phyloP scores from a whole-genome alignment of 2,113 vertebrate genomes.

The Planiliza haematocheilus region DNA sequence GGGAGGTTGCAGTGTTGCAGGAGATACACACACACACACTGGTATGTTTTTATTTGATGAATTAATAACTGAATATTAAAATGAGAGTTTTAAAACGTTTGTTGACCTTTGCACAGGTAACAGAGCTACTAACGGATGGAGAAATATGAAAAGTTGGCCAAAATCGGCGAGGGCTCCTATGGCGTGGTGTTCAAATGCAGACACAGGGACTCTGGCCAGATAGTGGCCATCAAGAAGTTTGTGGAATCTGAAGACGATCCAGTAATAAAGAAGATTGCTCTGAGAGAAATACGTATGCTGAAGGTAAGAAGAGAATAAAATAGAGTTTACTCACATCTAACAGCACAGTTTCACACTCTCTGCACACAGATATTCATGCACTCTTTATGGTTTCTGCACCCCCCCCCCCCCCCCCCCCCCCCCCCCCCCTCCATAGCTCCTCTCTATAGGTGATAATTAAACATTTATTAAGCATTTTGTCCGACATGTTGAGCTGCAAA shows the following conservation, averaged over 20 bases:
- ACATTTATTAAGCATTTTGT: background rate
- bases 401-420: too few species aligned
- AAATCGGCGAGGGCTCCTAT: conserved; percentile 91
- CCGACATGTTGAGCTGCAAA: background rate
- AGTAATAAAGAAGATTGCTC: conserved; percentile 89
- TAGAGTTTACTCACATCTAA: conserved; percentile 25
- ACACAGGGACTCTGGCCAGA: conserved; percentile 87
- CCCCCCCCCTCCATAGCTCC: background rate
- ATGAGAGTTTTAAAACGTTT: background rate
- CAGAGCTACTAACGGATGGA: conserved; percentile 80
- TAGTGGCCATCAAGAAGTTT: conserved; percentile 91
- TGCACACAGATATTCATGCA: background rate
- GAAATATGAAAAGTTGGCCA: conserved; percentile 90
- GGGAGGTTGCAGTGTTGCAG: background rate
- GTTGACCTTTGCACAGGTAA: conserved; percentile 20
- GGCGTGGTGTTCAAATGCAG: conserved; percentile 91
- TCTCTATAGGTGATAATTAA: background rate
- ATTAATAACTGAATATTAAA: too few species aligned
- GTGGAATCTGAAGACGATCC: conserved; percentile 91
- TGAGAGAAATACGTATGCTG: conserved; percentile 89
- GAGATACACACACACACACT: too few species aligned
- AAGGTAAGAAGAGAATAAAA: conserved; percentile 80
- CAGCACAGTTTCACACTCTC: background rate
- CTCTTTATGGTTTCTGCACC: background rate
- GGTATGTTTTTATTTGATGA: too few species aligned